Evolutionary conservation across 1,140 invertebrate species (phyloP), one percentile per base, ranked within the genome.

Genomic region (Berghia stephanieae): DNA sequence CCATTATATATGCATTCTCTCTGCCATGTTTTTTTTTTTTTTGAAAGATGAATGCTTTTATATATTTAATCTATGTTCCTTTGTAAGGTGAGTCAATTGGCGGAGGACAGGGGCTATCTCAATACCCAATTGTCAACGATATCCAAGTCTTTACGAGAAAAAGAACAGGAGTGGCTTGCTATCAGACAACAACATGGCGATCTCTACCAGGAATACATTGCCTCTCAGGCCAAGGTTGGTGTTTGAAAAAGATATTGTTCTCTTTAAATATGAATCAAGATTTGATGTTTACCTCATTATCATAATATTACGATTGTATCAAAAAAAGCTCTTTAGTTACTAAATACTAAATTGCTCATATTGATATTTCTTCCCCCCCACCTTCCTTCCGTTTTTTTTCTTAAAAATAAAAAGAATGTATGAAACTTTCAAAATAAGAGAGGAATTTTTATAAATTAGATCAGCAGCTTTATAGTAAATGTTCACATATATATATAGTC

Each of bases 31-130:
- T 6, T 70, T 46, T 70, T 75, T 43, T 21, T 40, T 60, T 24
- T 43, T n/a, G n/a, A n/a, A n/a, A n/a, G n/a, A n/a, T n/a, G n/a
- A n/a, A n/a, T n/a, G n/a, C n/a, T n/a, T n/a, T n/a, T n/a, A n/a
- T n/a, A n/a, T n/a, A n/a, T n/a, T n/a, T n/a, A n/a, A n/a, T n/a
- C n/a, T n/a, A n/a, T n/a, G n/a, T n/a, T n/a, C n/a, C n/a, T n/a
- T n/a, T n/a, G n/a, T n/a, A n/a, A 85, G 86, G 81, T 87, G 66
- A 85, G 84, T 66, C 86, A 87, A 74, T 70, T 87, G 63, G 86
- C 84, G 34, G 86, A 87, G 52, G 86, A 87, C 79, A 78, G 86
- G n/a, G 83, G 85, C 63, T 85, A 85, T 70, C 80, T 86, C 16
- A 87, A 87, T 73, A 79, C 77, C 40, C 86, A 87, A 78, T 72